Conservation (phyloP, 1,140 invertebrate genomes). For the Panonychus citri region DNA sequence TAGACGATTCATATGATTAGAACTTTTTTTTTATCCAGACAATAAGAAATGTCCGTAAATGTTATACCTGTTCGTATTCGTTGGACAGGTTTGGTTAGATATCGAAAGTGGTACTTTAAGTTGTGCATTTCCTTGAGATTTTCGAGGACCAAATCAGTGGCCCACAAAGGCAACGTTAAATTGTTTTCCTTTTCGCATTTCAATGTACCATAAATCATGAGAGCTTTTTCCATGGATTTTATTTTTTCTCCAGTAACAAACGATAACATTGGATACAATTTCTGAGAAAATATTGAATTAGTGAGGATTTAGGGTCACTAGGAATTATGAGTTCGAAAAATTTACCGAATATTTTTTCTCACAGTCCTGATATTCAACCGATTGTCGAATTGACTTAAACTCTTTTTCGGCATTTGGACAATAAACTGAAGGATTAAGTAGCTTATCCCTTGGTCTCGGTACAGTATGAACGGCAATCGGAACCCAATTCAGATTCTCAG, state of each 20-base stretch:
- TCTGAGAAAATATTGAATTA: background rate
- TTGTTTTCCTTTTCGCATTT: conserved; percentile 2
- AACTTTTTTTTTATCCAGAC: background rate
- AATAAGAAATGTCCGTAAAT: background rate
- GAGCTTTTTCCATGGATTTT: background rate
- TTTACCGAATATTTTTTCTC: background rate
- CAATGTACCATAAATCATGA: conserved; percentile 3
- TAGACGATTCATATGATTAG: background rate
- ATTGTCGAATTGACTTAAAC: background rate
- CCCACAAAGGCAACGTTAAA: conserved; percentile 7
- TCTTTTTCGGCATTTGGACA: conserved; percentile 4
- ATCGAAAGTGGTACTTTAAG: conserved; percentile 1
- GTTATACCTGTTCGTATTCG: conserved; percentile 3
- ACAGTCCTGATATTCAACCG: background rate
- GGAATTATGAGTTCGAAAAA: background rate
- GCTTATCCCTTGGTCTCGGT: conserved; percentile 3
- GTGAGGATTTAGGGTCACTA: background rate
- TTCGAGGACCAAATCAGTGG: background rate
- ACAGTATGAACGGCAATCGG: conserved; percentile 10
- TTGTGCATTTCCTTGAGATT: conserved; percentile 2
- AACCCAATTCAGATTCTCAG: conserved; percentile 6
- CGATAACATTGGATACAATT: conserved; percentile 2
- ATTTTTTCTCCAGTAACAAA: conserved; percentile 1
- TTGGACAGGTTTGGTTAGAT: conserved; percentile 1
- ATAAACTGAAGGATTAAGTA: conserved; percentile 3